Base-by-base conservation (phyloP, 1,140 invertebrate genomes). In the Nasonia longicornis region DNA sequence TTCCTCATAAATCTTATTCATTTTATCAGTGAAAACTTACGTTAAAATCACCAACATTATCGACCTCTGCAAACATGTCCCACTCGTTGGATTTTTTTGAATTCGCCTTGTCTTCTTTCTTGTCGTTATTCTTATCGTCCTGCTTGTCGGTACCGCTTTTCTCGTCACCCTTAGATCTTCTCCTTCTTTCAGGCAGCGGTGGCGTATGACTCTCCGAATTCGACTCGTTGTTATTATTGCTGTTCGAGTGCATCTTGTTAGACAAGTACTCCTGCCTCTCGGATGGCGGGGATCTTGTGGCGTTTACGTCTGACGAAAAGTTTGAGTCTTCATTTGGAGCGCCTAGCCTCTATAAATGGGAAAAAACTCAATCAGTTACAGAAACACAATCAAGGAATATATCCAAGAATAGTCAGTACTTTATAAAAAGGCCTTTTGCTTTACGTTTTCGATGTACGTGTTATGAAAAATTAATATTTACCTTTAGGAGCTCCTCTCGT, bases 51-150 rank as follows among this genome's bases (percentile, higher is more conserved):
- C 94, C 95, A 84, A 97, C 96, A 88, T 95, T 96, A 88, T 98
- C 97, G 78, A 95, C 95, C 89, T 97, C 96, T 4, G 96, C 95
- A 91, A 97, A 97, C 95, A 97, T 97, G 87, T 96, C 96, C 94
- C 95, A 94, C 85, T 95, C 93, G 72, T 93, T 92, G 64, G 91
- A 88, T 84, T 93, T 93, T 84, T 91, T 89, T 6, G 85, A 83
- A 80, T 83, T 86, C 72, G 29, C 84, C 83, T 88, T 89, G 42
- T 90, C 88, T 8, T 90, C 90, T 6, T 87, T 87, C 77, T 89
- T 90, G 87, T 91, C 84, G 86, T 91, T 81, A 83, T 86, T 84
- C 83, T 6, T n/a, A 16, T 78, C 76, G 48, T 82, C 77, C 14
- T 63, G 38, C 11, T 79, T 83, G 2, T 80, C 74, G 1, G 0